Percentiles rank a stretch among this genome's conserved stretches.
These are phyloP conservation scores for Coptodon rendalli DNA, from an alignment of 2,113 vertebrate species.

Conservation along the genomic window DNA sequence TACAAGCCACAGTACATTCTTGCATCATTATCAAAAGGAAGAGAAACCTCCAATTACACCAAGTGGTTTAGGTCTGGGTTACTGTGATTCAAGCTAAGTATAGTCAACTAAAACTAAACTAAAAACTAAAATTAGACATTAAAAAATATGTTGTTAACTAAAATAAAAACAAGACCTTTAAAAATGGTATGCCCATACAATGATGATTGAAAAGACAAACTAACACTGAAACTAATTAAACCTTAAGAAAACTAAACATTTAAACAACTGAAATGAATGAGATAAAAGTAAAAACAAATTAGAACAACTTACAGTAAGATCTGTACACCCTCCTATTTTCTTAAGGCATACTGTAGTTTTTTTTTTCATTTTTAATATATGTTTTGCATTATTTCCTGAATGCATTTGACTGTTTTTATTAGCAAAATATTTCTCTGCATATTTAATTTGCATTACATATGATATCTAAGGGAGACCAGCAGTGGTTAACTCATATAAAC, in stretches of 20 bases:
- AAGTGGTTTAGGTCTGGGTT: not conserved
- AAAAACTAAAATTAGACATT: not conserved
- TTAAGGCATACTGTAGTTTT: not conserved
- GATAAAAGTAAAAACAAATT: not conserved
- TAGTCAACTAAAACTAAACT: not conserved
- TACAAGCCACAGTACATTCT: not conserved
- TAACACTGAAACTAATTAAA: not conserved
- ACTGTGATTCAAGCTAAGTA: not conserved
- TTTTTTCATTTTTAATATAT: not conserved
- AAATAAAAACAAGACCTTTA: not conserved
- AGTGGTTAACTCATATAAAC: not conserved
- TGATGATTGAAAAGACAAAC: not conserved
- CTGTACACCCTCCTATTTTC: not conserved
- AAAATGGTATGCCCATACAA: not conserved
- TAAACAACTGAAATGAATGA: not conserved
- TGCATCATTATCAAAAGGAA: not conserved
- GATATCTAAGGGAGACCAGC: not conserved
- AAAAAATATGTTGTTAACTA: not conserved
- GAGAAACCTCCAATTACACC: not conserved
- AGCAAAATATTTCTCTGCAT: not conserved
- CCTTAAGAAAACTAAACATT: not conserved
- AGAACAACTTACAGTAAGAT: not conserved
- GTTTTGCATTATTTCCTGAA: not conserved
- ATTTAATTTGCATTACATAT: constrained; percentile 17
- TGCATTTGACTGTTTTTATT: not conserved